These are phyloP conservation scores for Ceratina japonica DNA, from an alignment of 1,140 invertebrate genomes.

Conservation along the genomic window DNA sequence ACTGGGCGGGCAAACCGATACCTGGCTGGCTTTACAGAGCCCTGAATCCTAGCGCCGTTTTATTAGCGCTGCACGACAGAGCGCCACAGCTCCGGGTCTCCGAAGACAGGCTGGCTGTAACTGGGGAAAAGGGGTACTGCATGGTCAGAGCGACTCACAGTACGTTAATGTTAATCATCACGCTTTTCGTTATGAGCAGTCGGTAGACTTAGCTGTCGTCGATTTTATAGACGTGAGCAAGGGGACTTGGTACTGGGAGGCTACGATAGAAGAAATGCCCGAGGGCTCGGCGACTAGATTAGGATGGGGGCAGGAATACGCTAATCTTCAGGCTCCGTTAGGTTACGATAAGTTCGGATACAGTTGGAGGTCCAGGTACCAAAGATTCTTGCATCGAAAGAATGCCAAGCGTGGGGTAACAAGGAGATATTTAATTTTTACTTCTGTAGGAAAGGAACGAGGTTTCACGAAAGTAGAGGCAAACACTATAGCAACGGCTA, in stretches of 20 bases:
- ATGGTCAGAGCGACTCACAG: conserved; percentile 97
- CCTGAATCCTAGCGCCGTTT: conserved; percentile 90
- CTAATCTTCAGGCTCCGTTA: conserved; percentile 95
- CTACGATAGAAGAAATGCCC: conserved; percentile 95
- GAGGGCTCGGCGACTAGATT: conserved; percentile 94
- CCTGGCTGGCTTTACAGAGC: conserved; percentile 98
- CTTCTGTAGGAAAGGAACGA: conserved; percentile 85
- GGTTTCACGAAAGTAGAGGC: conserved; percentile 96
- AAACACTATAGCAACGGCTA: conserved; percentile 94
- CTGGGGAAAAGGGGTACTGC: conserved; percentile 98
- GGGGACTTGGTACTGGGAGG: conserved; percentile 97
- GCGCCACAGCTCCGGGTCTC: conserved; percentile 95
- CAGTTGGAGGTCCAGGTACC: conserved; percentile 94
- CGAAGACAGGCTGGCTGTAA: conserved; percentile 95
- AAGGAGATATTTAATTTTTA: conserved; percentile 42
- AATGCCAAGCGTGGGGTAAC: no score
- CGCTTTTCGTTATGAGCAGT: not conserved
- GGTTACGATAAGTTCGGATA: conserved; percentile 99
- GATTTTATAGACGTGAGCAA: conserved; percentile 86
- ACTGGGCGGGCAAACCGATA: conserved; percentile 98
- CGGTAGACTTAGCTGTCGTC: not conserved
- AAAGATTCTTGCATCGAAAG: not conserved
- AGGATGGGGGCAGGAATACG: conserved; percentile 96
- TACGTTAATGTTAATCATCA: conserved; percentile 75
- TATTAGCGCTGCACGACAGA: conserved; percentile 96